These are phyloP conservation scores for Griposia aprilina DNA, from an alignment of 2,888 invertebrate species.

Conservation along the genomic window DNA sequence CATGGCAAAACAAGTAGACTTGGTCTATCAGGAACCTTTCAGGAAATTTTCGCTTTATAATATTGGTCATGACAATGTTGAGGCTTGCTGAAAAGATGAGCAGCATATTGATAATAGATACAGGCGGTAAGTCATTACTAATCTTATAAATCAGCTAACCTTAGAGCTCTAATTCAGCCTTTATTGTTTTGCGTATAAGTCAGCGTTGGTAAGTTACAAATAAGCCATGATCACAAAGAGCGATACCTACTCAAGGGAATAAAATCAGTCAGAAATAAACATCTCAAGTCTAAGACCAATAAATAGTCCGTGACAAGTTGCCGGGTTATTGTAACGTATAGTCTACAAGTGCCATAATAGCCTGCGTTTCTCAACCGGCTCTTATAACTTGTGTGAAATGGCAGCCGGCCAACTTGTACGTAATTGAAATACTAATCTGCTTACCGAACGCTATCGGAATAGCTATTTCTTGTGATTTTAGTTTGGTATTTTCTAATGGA, in stretches of 20 bases:
- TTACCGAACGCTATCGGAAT: conserved; percentile 47
- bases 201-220: too few species aligned
- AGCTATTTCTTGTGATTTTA: conserved; percentile 35
- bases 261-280: too few species aligned
- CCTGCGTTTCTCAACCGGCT: conserved; percentile 22
- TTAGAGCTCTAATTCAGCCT: neutral
- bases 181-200: neutral
- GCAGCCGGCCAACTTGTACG: conserved; percentile 60
- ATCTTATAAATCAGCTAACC: neutral
- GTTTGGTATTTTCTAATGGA: conserved; percentile 6
- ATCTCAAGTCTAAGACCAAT: conserved; percentile 1
- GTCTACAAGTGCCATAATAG: conserved; percentile 32
- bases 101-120: too few species aligned
- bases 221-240: too few species aligned
- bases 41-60: too few species aligned
- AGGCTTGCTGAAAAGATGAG: neutral
- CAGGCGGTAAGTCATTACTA: too few species aligned
- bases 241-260: too few species aligned
- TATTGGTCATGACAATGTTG: too few species aligned
- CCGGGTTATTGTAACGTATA: conserved; percentile 41
- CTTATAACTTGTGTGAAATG: conserved; percentile 57
- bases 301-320: conserved; percentile 46
- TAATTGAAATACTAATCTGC: conserved; percentile 63
- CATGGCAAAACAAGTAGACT: too few species aligned
- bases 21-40: too few species aligned